Base-by-base conservation (phyloP, 1,140 invertebrate species). In the Probaryconus sp. region DNA sequence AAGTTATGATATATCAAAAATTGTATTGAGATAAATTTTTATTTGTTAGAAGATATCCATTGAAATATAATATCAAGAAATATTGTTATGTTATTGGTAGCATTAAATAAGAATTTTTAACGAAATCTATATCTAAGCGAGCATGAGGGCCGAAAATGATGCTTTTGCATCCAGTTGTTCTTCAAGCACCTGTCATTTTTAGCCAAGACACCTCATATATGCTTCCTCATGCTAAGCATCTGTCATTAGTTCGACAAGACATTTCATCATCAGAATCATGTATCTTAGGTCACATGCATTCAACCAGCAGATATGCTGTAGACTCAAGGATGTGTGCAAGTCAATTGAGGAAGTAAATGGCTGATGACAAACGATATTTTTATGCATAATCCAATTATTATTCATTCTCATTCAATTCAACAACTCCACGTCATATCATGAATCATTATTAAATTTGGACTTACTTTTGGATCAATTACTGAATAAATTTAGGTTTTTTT, bases 201-300 rank as follows among this genome's bases (percentile, higher is more conserved):
- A 73, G 50, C 64, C 68, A 61, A 61, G 61, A 71, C 60, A 69
- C 24, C 6, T 43, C 42, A 13, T 17, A 51, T 68, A 13, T 47
- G 61, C 73, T 70, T 71, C 73, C 67, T 70, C 50, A 70, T 63
- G 40, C 73, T 70, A 64, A 51, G 30, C 42, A 72, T 68, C 63
- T 60, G 74, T 68, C 74, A 76, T 64, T 76, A 71, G 61, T 63
- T 56, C 40, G 43, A 70, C 60, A 45, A 61, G 47, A 43, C 21
- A 63, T 71, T 71, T 76, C 73, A 64, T 71, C 67, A 76, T 68
- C 40, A 38, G 18, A 58, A 47, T 69, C 65, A 67, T 58, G 31
- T 76, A 65, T 38, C 38, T 55, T 24, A 31, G 28, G 61, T 71
- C 73, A 67, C 60, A 55, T 64, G 60, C 11, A 61, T 74, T 60